Conservation (phyloP, 2,888 invertebrate species). For the Leptothorax acervorum region DNA sequence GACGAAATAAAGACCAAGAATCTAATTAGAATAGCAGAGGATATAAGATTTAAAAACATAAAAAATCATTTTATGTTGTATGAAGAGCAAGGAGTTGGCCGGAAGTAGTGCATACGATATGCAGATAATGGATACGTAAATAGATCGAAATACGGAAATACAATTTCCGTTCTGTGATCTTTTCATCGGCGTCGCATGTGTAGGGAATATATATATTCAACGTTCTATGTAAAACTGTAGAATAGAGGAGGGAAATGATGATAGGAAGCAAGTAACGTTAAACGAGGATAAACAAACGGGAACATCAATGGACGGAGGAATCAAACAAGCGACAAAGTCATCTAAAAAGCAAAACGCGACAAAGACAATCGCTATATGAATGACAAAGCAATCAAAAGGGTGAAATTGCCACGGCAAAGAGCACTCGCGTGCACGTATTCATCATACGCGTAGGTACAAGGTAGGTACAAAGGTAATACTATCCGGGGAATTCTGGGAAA, state of each 20-base stretch:
- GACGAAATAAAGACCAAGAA: neutral
- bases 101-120: slow-evolving; percentile 11
- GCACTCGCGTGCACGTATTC: slow-evolving; percentile 15
- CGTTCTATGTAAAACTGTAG: neutral
- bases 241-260: neutral
- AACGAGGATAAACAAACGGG: slow-evolving; percentile 7
- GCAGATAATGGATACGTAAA: slow-evolving; percentile 34
- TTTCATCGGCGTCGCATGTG: neutral
- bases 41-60: neutral
- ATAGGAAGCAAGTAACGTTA: slow-evolving; percentile 1
- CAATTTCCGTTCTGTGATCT: slow-evolving; percentile 13
- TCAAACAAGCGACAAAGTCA: slow-evolving; percentile 23
- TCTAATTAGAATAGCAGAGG: neutral
- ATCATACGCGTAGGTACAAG: slow-evolving; percentile 9
- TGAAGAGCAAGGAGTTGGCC: neutral
- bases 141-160: slow-evolving; percentile 36
- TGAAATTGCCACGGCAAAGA: slow-evolving; percentile 19
- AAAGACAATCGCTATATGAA: slow-evolving; percentile 23
- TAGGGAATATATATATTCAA: neutral
- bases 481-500: slow-evolving; percentile 1
- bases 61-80: neutral
- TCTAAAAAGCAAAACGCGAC: slow-evolving; percentile 17
- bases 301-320: neutral
- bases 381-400: slow-evolving; percentile 42
- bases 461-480: slow-evolving; percentile 31